Conservation (phyloP, 2,113 vertebrate species). For the Neotoma lepida region DNA sequence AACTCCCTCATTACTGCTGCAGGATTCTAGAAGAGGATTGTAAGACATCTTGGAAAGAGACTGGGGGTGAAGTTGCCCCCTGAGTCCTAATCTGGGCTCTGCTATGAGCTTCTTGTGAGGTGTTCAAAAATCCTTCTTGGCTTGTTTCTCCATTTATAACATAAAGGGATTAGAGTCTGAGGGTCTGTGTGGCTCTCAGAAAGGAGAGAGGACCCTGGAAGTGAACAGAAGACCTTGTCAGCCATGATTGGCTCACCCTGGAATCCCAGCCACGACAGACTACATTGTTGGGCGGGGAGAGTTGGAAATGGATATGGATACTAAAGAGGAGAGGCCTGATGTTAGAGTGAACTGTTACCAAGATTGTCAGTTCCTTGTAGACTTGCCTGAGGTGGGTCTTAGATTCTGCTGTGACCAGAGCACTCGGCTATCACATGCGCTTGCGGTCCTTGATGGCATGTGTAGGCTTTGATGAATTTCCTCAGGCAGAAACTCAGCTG, state of each 20-base stretch:
- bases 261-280: not conserved
- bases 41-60: not conserved
- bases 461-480: not conserved
- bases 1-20: not conserved
- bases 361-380: not conserved
- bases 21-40: not conserved
- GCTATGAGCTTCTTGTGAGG: not conserved
- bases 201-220: not conserved
- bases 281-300: not conserved
- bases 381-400: not conserved
- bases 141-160: not conserved
- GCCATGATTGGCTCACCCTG: not conserved
- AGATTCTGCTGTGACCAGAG: not conserved
- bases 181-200: not conserved
- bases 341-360: not conserved
- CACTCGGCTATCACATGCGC: not conserved
- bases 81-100: not conserved
- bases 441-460: not conserved
- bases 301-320: not conserved
- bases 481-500: not conserved
- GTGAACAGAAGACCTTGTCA: not conserved
- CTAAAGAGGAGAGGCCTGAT: not conserved
- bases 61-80: not conserved
- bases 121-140: not conserved
- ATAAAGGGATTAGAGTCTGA: not conserved